These are phyloP conservation scores for Panulirus ornatus DNA, from an alignment of 1,140 invertebrate genomes.

Conservation along the genomic window DNA sequence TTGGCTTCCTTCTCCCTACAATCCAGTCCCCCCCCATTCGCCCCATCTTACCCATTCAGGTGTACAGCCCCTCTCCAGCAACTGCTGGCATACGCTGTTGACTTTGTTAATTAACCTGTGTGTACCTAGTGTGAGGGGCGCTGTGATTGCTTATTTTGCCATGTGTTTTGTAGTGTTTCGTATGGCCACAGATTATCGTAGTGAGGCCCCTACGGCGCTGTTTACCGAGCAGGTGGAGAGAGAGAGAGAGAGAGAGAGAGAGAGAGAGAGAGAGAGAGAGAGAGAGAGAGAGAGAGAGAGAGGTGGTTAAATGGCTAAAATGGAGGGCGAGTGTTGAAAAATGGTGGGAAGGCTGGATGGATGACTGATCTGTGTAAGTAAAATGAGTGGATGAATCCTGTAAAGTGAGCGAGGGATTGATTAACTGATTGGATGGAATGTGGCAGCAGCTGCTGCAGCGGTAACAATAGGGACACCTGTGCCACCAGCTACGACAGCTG, in stretches of 20 bases:
- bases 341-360: not conserved
- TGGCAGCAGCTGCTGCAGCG: no score
- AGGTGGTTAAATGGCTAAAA: not conserved
- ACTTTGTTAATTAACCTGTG: constrained; percentile 31
- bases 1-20: not conserved
- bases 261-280: constrained; percentile 25
- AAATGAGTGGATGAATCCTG: no score
- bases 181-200: not conserved
- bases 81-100: not conserved
- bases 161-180: constrained; percentile 2
- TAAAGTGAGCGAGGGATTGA: no score
- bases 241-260: not conserved
- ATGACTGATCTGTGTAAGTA: no score
- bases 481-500: no score
- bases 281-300: constrained; percentile 36
- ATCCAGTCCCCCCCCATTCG: not conserved
- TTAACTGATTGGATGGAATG: no score
- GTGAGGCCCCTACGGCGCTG: not conserved
- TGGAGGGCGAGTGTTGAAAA: not conserved
- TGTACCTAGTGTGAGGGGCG: constrained; percentile 16
- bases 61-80: constrained; percentile 9
- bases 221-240: not conserved
- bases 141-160: constrained; percentile 19
- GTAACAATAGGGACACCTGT: no score
- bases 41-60: not conserved